Conservation (phyloP, 2,888 invertebrate species). For the Noctua janthina region DNA sequence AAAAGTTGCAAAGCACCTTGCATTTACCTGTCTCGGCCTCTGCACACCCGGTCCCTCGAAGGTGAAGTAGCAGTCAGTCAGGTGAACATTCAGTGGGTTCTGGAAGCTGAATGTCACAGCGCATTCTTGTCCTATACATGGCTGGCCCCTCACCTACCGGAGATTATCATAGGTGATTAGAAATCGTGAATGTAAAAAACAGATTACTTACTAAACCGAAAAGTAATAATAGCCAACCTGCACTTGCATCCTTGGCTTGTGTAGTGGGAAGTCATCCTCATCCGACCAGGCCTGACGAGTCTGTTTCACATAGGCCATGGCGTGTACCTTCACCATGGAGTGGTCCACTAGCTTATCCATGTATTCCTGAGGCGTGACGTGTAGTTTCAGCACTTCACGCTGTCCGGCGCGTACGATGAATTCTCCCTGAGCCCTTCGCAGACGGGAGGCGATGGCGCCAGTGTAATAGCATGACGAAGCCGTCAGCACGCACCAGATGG, state of each 20-base stretch:
- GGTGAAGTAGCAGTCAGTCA: constrained; percentile 92
- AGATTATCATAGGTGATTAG: constrained; percentile 10
- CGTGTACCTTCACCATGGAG: constrained; percentile 93
- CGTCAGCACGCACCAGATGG: constrained; percentile 91
- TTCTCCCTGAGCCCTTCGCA: constrained; percentile 91
- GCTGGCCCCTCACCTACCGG: constrained; percentile 85
- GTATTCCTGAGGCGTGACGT: constrained; percentile 92
- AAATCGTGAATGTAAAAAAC: not conserved
- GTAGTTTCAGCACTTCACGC: constrained; percentile 91
- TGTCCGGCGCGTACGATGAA: constrained; percentile 91
- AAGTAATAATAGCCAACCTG: constrained; percentile 82
- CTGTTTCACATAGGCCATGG: constrained; percentile 93
- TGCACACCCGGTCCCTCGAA: constrained; percentile 93
- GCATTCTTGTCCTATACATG: constrained; percentile 89
- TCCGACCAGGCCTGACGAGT: constrained; percentile 94
- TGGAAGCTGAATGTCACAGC: constrained; percentile 91
- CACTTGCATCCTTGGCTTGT: constrained; percentile 92
- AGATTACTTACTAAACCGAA: not conserved
- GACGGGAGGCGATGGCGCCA: constrained; percentile 91
- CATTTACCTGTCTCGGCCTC: constrained; percentile 89
- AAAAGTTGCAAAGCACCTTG: not conserved
- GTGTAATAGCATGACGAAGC: constrained; percentile 93
- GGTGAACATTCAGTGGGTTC: constrained; percentile 91
- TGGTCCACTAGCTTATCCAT: constrained; percentile 93
- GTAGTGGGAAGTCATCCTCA: constrained; percentile 93